Evolutionary conservation across 53 echinoderm and acorn worm species (phyloP), one percentile per base, ranked within the genome.

Genomic region (Echinarachnius parma): DNA sequence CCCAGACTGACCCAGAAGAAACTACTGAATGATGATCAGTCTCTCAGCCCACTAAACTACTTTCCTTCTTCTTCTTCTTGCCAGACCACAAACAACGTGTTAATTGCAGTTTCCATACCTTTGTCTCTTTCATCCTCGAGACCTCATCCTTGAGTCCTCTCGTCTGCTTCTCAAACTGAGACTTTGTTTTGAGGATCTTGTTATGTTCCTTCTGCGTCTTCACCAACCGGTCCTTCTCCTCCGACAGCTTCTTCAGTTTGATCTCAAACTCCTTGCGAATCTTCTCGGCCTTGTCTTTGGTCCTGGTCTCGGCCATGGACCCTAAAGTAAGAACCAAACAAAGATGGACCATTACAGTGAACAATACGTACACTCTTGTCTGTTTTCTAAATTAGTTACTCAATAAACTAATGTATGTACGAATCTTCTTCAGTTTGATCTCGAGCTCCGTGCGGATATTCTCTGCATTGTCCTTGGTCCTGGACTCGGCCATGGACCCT

Each of bases 191-290:
- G 34, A 95, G 60, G n/a, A 95, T 82, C 42, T 91, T 90, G 63
- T 81, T 81, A 48, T 95, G 96, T 59, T 95, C 96, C 53, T 82
- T 87, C 47, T 84, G 84, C 0, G 87, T 91, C 34, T 87, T 87
- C 48, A 78, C 66, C 33, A 95, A 62, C 20, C 90, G 64, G 21
- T 91, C 84, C 48, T 87, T 90, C 75, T 96, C 96, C 14, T 62
- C 74, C 5, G 84, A 68, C 50, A 96, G 54, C 68, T 91, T 91
- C 83, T 91, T 87, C 28, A 96, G 82, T 27, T 96, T 96, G 50
- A 90, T 87, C 57, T 96, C 89, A 82, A 82, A 96, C n/a, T 96
- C 96, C 72, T 82, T 85, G 24, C 87, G 75, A 61, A 96, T 90
- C 68, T 96, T 91, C 53, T 87, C 90, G 0, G 96, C 91, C 53